These are phyloP conservation scores for Pseudochaenichthys georgianus DNA, from an alignment of 2,797 vertebrate species.

Conservation along the genomic window DNA sequence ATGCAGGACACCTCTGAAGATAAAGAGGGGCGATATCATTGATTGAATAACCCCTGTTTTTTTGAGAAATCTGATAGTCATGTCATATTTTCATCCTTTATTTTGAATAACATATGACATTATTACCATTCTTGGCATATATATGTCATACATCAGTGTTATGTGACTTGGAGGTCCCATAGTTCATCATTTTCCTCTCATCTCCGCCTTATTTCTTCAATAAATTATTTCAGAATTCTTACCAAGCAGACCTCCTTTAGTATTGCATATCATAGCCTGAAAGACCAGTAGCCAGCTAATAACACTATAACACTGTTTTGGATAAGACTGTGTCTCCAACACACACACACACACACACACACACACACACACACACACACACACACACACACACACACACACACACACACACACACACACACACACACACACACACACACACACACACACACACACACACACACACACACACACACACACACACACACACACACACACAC, in stretches of 20 bases:
- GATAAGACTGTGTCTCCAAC: conserved; percentile 10
- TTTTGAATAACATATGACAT: background rate
- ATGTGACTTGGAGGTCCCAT: background rate
- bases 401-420: too few relatives aligned
- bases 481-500: too few relatives aligned
- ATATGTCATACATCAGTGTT: background rate
- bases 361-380: too few relatives aligned
- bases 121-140: background rate
- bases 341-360: too few relatives aligned
- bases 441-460: too few relatives aligned
- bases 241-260: background rate
- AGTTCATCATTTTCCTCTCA: too few relatives aligned
- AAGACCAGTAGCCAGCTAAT: conserved; percentile 33
- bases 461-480: too few relatives aligned
- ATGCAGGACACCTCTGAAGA: background rate
- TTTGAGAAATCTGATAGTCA: background rate
- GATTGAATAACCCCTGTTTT: background rate
- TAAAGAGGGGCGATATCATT: background rate
- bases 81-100: background rate
- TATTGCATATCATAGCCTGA: conserved; percentile 37
- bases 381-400: too few relatives aligned
- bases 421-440: conserved; percentile 18
- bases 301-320: conserved; percentile 4
- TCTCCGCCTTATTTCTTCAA: background rate
- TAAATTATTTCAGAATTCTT: background rate